Conservation (phyloP, 1,140 invertebrate species). For the Helicoverpa armigera region DNA sequence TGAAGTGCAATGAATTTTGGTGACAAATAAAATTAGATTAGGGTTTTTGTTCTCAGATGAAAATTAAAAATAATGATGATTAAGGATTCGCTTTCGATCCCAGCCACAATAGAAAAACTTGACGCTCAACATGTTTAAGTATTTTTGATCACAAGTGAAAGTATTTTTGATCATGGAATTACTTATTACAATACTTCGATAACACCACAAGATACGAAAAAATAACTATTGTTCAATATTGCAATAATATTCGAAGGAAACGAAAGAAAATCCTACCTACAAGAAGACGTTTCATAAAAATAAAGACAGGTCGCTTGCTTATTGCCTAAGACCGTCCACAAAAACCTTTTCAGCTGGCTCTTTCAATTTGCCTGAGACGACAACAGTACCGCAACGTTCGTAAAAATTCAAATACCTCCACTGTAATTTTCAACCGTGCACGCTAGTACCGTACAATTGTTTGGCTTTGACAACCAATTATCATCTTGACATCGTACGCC, state of each 20-base stretch:
- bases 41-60: no score
- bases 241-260: background rate
- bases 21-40: no score
- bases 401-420: slow-evolving; percentile 26
- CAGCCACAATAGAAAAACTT: no score
- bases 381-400: background rate
- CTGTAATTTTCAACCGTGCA: slow-evolving; percentile 24
- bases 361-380: background rate
- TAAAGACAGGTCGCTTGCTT: slow-evolving; percentile 1
- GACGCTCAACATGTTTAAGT: no score
- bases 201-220: no score
- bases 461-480: slow-evolving; percentile 62
- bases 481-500: slow-evolving; percentile 52
- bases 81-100: no score
- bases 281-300: background rate
- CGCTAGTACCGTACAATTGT: background rate
- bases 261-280: background rate
- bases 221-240: no score
- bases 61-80: no score
- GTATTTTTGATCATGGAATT: no score
- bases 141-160: no score
- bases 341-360: background rate
- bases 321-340: background rate
- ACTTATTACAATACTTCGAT: no score
- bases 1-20: no score